A percentile compares a stretch with the other conserved stretches of the same genome.
These are phyloP conservation scores for Delphinapterus leucas DNA, from an alignment of 2,113 vertebrate genomes.

Conservation along the genomic window DNA sequence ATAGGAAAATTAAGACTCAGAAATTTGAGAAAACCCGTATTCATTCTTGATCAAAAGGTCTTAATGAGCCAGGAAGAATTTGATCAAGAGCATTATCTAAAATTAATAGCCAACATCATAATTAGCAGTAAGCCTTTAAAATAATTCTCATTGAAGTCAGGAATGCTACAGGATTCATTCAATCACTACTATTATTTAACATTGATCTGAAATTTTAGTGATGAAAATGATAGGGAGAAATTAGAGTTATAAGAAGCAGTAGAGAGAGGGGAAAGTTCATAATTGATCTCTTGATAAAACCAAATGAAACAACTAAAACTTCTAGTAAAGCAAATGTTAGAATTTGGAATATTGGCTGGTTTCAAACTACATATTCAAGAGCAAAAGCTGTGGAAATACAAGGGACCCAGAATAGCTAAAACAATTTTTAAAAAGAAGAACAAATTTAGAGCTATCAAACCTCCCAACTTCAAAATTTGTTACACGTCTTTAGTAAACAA, in stretches of 20 bases:
- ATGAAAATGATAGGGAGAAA: background rate
- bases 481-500: background rate
- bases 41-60: slow-evolving; percentile 21
- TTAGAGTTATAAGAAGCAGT: background rate
- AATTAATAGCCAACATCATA: slow-evolving; percentile 28
- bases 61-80: slow-evolving; percentile 8
- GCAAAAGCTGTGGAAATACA: background rate
- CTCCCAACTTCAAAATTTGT: background rate
- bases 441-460: background rate
- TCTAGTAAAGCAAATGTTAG: background rate
- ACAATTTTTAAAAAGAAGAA: background rate
- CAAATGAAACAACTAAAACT: background rate
- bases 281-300: background rate
- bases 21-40: background rate
- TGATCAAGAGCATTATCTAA: slow-evolving; percentile 32
- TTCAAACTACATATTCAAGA: background rate
- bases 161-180: background rate
- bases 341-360: background rate
- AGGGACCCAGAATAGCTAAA: background rate
- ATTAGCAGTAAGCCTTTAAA: slow-evolving; percentile 40
- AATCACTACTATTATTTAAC: background rate
- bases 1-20: background rate
- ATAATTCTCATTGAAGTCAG: slow-evolving; percentile 31
- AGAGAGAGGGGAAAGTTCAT: background rate
- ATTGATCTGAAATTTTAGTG: background rate